phyloP scores from a whole-genome alignment of 2,113 vertebrate species.

The Helogale parvula region DNA sequence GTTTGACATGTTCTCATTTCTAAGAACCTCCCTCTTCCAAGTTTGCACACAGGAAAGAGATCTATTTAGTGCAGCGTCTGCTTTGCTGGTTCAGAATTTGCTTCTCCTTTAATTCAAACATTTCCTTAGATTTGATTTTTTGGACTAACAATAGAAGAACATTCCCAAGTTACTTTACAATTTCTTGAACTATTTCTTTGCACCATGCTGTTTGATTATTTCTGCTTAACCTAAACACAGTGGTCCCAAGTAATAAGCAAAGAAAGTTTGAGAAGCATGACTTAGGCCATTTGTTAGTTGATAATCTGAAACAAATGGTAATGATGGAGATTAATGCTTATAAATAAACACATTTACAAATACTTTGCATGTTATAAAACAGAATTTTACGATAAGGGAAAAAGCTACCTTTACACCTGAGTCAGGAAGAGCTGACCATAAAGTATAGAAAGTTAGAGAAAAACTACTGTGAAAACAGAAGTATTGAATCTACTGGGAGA shows the following conservation, averaged over 20 bases:
- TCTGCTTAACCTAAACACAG: constrained; percentile 5
- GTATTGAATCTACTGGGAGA: neutral
- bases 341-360: neutral
- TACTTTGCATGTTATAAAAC: neutral
- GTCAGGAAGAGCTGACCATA: neutral
- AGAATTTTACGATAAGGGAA: neutral
- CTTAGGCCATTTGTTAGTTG: neutral
- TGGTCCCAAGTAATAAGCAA: neutral
- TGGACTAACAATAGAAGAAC: neutral
- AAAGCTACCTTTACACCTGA: neutral
- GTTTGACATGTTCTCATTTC: neutral
- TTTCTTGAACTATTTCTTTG: constrained; percentile 36
- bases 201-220: neutral
- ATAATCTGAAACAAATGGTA: neutral
- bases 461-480: neutral
- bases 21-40: neutral
- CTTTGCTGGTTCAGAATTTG: neutral
- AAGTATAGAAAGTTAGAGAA: neutral
- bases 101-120: constrained; percentile 27
- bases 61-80: neutral
- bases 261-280: neutral
- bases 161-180: constrained; percentile 19
- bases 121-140: constrained; percentile 26
- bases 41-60: neutral
- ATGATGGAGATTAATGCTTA: neutral